Conservation (phyloP, 2,113 vertebrate genomes). For the Eidolon helvum region DNA sequence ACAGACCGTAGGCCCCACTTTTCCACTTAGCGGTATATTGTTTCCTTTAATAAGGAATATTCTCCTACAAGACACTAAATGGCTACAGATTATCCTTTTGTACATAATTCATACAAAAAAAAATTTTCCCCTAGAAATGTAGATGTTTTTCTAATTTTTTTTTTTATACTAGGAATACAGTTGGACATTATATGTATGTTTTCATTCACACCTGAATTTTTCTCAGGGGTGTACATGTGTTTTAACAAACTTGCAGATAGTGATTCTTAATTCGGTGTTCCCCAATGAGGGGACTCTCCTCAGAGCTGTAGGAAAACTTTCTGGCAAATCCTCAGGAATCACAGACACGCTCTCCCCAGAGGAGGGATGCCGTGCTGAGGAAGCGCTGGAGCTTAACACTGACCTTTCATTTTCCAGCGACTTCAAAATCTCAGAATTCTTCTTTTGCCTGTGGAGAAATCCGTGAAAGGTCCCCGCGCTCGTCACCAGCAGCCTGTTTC, state of each 20-base stretch:
- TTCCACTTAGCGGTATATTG: neutral
- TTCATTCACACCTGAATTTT: neutral
- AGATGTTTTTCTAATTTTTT: neutral
- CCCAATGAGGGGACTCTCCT: neutral
- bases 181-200: neutral
- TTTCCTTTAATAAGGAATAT: neutral
- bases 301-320: neutral
- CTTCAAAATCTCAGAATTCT: slow-evolving; percentile 92
- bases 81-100: neutral
- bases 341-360: neutral
- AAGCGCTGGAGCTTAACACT: slow-evolving; percentile 48
- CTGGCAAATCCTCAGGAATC: neutral
- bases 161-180: neutral
- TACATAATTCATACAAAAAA: neutral
- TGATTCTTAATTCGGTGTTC: neutral
- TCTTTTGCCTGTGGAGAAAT: slow-evolving; percentile 87
- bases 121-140: neutral
- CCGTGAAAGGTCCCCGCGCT: neutral
- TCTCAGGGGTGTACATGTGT: neutral
- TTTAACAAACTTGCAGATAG: neutral
- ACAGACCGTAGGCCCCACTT: neutral
- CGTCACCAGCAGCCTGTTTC: neutral
- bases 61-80: neutral
- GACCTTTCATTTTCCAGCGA: slow-evolving; percentile 95
- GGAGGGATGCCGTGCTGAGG: rapidly evolving